A percentile compares a stretch with the other conserved stretches of the same genome.
Evolutionary conservation across 2,888 invertebrate genomes (phyloP).

Genomic region (Trissoscelio sp.): DNA sequence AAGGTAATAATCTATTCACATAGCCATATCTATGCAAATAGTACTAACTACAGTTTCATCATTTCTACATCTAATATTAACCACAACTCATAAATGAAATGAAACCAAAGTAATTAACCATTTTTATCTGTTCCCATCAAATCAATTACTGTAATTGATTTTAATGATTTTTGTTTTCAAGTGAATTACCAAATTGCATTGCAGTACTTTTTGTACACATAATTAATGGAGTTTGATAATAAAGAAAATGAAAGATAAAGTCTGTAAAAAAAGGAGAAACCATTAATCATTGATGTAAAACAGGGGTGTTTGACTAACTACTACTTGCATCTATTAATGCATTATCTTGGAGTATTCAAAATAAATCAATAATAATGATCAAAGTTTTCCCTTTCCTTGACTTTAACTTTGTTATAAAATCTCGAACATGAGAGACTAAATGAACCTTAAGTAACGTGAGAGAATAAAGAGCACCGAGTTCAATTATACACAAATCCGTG

Average conservation of each 20-base stretch:
- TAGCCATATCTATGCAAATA: conserved; percentile 73
- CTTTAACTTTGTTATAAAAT: conserved; percentile 35
- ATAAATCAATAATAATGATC: conserved; percentile 23
- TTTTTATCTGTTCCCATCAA: neutral
- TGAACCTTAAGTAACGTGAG: conserved; percentile 38
- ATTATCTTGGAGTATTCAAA: neutral
- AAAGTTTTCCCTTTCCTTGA: conserved; percentile 19
- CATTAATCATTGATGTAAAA: too few species aligned
- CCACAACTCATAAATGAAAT: neutral
- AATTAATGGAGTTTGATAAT: too few species aligned
- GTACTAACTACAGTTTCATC: conserved; percentile 30
- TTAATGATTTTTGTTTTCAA: too few species aligned
- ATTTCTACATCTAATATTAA: conserved; percentile 2
- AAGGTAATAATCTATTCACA: conserved; percentile 78
- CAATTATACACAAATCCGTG: conserved; percentile 35
- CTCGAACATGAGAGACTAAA: conserved; percentile 15
- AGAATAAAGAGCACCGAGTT: conserved; percentile 32
- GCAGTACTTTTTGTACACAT: too few species aligned
- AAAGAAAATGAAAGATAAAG: too few species aligned
- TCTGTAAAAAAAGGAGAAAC: too few species aligned
- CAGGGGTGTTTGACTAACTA: too few species aligned
- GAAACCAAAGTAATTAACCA: too few species aligned
- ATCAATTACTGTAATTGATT: too few species aligned
- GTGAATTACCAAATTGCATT: too few species aligned
- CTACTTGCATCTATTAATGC: neutral